These are phyloP conservation scores for Rhingia campestris DNA, from an alignment of 2,888 invertebrate genomes.

Conservation along the genomic window DNA sequence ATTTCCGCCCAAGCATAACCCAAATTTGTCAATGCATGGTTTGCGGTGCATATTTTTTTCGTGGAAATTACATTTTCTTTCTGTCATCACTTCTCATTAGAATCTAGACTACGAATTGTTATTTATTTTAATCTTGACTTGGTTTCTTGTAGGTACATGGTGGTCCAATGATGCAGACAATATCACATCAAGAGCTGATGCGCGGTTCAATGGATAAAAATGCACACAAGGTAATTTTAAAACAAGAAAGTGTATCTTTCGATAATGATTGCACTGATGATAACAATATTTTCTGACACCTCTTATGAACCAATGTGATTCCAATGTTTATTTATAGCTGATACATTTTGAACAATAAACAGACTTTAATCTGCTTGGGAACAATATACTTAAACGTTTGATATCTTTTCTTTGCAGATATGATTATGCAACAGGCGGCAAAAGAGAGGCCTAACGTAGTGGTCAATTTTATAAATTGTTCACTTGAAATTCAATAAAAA, in stretches of 20 bases:
- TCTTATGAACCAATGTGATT: conserved; percentile 81
- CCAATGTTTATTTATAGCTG: conserved; percentile 61
- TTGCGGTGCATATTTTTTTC: conserved; percentile 81
- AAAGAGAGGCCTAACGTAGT: no score
- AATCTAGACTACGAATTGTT: no score
- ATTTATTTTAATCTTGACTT: no score
- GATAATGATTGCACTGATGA: conserved; percentile 77
- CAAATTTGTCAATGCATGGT: conserved; percentile 76
- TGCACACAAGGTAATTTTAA: conserved; percentile 31
- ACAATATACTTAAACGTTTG: neutral
- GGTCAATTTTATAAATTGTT: no score
- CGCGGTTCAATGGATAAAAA: neutral
- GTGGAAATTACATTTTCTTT: conserved; percentile 75
- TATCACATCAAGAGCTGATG: no score
- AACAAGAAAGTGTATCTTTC: neutral
- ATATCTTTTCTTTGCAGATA: conserved; percentile 10
- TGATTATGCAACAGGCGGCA: no score
- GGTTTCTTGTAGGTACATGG: no score
- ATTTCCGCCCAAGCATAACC: conserved; percentile 81
- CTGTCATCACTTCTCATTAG: neutral
- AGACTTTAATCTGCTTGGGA: neutral
- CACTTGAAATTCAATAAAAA: no score
- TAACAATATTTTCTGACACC: conserved; percentile 80
- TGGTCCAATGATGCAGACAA: no score
- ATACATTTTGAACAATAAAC: neutral